Evolutionary conservation across 2,113 vertebrate genomes (phyloP).

Genomic region (Tachycineta bicolor): DNA sequence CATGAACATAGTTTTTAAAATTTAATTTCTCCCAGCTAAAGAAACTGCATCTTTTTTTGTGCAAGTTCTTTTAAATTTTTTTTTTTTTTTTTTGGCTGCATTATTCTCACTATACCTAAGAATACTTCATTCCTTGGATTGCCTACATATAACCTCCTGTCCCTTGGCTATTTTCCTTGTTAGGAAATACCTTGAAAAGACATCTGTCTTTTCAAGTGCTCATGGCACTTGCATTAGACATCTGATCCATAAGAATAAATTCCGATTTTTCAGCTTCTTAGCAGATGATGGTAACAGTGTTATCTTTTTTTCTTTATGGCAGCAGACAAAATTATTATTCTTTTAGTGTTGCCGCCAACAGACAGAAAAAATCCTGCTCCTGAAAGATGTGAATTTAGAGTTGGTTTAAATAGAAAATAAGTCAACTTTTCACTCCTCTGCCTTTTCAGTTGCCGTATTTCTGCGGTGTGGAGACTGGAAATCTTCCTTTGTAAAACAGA

Average conservation of each 20-base stretch:
- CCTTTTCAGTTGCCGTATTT: not conserved
- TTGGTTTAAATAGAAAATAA: not conserved
- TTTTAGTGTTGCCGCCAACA: not conserved
- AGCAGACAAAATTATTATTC: not conserved
- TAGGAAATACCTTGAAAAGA: slow-evolving; percentile 48
- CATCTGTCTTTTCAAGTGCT: slow-evolving; percentile 16
- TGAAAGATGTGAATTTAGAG: not conserved
- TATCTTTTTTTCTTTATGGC: not conserved
- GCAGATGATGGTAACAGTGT: not conserved
- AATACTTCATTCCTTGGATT: slow-evolving; percentile 58
- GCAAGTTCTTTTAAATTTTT: not conserved
- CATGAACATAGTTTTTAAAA: not conserved
- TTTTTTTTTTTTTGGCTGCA: not conserved
- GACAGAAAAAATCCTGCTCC: not conserved
- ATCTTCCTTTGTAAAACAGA: not conserved
- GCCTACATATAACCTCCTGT: slow-evolving; percentile 40
- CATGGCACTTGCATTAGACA: not conserved
- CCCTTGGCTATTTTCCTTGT: slow-evolving; percentile 55
- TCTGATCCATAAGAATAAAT: slow-evolving; percentile 4
- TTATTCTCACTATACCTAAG: slow-evolving; percentile 23
- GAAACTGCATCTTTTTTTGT: not conserved
- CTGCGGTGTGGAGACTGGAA: not conserved
- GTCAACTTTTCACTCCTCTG: not conserved
- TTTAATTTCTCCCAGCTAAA: not conserved
- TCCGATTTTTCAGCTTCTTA: not conserved